These are phyloP conservation scores for Chromoteleia sp. DNA, from an alignment of 2,888 invertebrate genomes.

Conservation along the genomic window DNA sequence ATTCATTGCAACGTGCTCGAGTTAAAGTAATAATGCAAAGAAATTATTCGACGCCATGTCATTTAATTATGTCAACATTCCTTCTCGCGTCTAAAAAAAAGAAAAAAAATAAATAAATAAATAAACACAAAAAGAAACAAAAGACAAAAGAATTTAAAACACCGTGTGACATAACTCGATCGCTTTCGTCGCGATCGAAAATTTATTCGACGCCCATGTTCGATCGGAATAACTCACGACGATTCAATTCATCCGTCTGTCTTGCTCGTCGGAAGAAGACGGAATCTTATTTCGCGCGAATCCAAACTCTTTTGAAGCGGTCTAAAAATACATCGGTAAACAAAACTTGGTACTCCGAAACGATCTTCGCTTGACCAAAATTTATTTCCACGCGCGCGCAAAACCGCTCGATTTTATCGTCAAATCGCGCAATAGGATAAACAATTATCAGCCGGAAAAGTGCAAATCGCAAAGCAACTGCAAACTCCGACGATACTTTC, in stretches of 20 bases:
- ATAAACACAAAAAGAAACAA: too few species aligned
- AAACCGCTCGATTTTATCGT: too few species aligned
- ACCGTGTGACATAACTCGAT: too few species aligned
- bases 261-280: too few species aligned
- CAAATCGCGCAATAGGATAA: not conserved
- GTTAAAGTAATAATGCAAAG: slow-evolving; percentile 53
- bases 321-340: slow-evolving; percentile 57
- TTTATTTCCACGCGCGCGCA: slow-evolving; percentile 12
- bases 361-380: slow-evolving; percentile 33
- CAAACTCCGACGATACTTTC: slow-evolving; percentile 12
- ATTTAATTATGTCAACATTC: slow-evolving; percentile 57
- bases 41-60: slow-evolving; percentile 52
- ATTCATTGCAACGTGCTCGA: slow-evolving; percentile 54
- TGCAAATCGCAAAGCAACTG: not conserved
- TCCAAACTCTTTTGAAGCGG: slow-evolving; percentile 44
- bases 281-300: slow-evolving; percentile 12
- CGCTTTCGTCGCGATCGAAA: too few species aligned
- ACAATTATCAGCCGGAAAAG: not conserved
- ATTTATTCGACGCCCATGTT: too few species aligned
- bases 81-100: slow-evolving; percentile 19
- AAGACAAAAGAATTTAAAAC: too few species aligned
- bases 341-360: slow-evolving; percentile 44
- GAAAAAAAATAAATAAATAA: too few species aligned
- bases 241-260: too few species aligned
- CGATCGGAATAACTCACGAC: too few species aligned